Evolutionary conservation across 2,113 vertebrate genomes (phyloP), one percentile per base, ranked within the genome.

Genomic region (Casuarius casuarius): DNA sequence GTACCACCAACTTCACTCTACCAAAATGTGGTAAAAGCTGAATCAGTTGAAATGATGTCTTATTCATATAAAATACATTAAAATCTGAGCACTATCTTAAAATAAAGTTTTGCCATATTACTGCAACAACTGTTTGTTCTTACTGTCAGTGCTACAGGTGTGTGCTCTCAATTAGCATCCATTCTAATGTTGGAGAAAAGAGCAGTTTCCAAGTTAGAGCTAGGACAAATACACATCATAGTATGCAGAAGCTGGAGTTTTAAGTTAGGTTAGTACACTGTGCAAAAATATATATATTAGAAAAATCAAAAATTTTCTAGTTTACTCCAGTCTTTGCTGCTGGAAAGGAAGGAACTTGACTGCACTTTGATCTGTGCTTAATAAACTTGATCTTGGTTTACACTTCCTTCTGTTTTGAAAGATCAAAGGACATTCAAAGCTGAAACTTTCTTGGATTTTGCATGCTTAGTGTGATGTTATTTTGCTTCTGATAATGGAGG

Each of bases 361-460:
- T 86, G 58, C n/a, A 25, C 97, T 97, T 97, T 96, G 96, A 97
- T 96, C 93, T 84, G 66, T 71, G 42, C 56, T 72, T 87, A 94
- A 87, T 77, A 95, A 94, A 92, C 63, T 52, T 59, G 68, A 92
- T 92, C 76, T 89, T 80, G 91, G 82, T 97, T 96, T 94, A 73
- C 22, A 77, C 51, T 97, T 97, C 96, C 96, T 95, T 83, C 73
- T 89, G 79, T 90, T 94, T 75, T 35, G 42, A 15, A 52, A 90
- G 94, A 97, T 97, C 95, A 96, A 97, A 84, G 76, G 59, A 49
- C 12, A 72, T 73, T 65, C 94, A 19, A 82, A 95, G 81, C 81
- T 51, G 54, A 81, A 72, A 65, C 68, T 68, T 49, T 71, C 62
- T 94, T 87, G 54, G 71, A 25, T 89, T 94, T 79, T 87, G 75